Conservation (phyloP, 2,888 invertebrate species). For the Panzeria rudis region DNA sequence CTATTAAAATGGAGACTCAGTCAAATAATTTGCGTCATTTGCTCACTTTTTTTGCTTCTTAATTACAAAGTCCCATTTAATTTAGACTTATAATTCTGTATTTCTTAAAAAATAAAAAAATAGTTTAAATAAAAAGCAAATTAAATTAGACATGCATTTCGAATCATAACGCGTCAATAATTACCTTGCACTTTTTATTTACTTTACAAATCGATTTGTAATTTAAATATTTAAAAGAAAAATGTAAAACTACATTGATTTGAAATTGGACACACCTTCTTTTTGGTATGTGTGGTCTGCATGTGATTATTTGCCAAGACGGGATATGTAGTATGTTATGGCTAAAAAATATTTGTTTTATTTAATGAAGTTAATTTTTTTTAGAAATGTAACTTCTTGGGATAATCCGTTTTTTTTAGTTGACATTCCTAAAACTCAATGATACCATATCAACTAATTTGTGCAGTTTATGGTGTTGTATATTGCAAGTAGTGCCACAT, state of each 20-base stretch:
- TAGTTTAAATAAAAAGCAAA: constrained; percentile 14
- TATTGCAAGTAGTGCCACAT: no score
- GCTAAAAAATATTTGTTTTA: background rate
- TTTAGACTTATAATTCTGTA: constrained; percentile 1
- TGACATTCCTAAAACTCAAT: no score
- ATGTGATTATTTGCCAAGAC: background rate
- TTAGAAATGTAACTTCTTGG: no score
- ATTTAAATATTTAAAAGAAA: constrained; percentile 23
- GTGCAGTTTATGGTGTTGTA: no score
- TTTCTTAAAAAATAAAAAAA: constrained; percentile 16
- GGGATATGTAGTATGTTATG: background rate
- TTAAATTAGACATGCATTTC: constrained; percentile 24
- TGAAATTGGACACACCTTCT: constrained; percentile 47
- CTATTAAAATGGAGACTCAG: background rate
- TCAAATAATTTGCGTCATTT: constrained; percentile 49
- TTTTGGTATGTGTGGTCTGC: background rate
- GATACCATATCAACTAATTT: no score
- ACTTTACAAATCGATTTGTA: constrained; percentile 1
- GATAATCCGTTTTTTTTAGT: no score
- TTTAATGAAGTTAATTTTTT: background rate
- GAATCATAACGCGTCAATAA: constrained; percentile 47
- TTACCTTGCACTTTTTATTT: constrained; percentile 52
- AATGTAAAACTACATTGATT: constrained; percentile 1
- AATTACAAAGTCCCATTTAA: constrained; percentile 51
- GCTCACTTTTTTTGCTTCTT: constrained; percentile 8